These are phyloP conservation scores for Nesidiocoris tenuis DNA, from an alignment of 2,888 invertebrate species.

Conservation along the genomic window DNA sequence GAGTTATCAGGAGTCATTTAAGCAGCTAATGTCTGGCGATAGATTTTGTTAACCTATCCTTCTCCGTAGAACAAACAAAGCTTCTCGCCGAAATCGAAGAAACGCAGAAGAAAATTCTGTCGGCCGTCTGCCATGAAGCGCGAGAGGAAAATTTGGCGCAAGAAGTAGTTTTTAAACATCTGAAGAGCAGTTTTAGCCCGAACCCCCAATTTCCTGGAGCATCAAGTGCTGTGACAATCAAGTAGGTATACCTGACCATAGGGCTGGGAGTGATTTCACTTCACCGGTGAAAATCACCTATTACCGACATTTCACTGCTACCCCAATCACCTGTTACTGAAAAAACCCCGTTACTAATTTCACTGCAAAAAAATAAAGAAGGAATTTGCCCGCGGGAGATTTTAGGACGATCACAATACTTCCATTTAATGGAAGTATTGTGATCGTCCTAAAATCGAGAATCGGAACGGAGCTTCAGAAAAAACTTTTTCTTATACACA, in stretches of 20 bases:
- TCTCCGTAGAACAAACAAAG: conserved; percentile 8
- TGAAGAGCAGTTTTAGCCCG: conserved; percentile 12
- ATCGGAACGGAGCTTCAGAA: too few relatives aligned
- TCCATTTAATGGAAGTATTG: too few relatives aligned
- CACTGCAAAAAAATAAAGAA: too few relatives aligned
- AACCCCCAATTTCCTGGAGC: conserved; percentile 8
- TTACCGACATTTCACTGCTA: too few relatives aligned
- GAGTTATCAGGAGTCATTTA: background rate
- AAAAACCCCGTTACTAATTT: too few relatives aligned
- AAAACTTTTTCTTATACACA: too few relatives aligned
- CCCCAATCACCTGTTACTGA: too few relatives aligned
- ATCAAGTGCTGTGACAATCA: background rate
- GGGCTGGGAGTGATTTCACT: too few relatives aligned
- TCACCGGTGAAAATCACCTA: too few relatives aligned
- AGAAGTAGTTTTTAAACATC: conserved; percentile 25
- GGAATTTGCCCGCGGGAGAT: too few relatives aligned
- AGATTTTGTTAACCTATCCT: background rate
- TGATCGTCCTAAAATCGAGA: too few relatives aligned
- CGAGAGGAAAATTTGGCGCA: background rate
- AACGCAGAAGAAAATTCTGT: conserved; percentile 2
- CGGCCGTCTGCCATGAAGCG: background rate
- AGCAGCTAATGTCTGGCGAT: background rate
- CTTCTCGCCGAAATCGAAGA: conserved; percentile 13
- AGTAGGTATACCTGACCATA: background rate
- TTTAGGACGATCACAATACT: too few relatives aligned